Evolutionary conservation across 2,888 invertebrate genomes (phyloP), one percentile per base, ranked within the genome.

Genomic region (Sinopyrophorus schimmeli): DNA sequence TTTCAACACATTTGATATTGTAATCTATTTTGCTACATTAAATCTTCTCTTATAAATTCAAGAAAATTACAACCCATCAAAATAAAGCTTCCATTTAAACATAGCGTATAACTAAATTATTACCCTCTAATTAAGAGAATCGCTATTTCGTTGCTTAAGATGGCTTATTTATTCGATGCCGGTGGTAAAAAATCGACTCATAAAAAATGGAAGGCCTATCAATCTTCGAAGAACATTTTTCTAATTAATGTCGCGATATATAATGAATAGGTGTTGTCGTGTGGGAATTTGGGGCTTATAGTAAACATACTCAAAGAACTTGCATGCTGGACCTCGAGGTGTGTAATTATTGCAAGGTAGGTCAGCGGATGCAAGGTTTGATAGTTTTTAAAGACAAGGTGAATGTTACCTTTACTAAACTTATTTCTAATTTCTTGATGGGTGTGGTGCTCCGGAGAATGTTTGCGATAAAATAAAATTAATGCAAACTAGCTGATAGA

Each of bases 381-480:
- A 47, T 40, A 7, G 14, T 31, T 24, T 46, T 47, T 51, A 31
- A 28, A 27, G 17, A 31, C 26, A 26, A 43, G 37, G 35, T 27
- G 35, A 35, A 44, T 35, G 23, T 23, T 27, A 27, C 11, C 6
- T 5, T 23, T 24, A 27, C 32, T 43, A 52, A 44, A 48, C 42
- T 55, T 40, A 27, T 37, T 51, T 54, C 47, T 47, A 35, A 42
- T 40, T 46, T 50, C 55, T 54, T 42, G 47, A 31, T 54, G 56
- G 56, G 56, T 54, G 56, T 56, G 56, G 54, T 52, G 18, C 44
- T 38, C 21, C 11, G 46, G 41, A 55, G 54, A 55, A 55, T 54
- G 55, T 53, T 51, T 54, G 51, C 50, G 34, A 53, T 39, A 42
- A 49, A 53, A 53, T 42, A 42, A 54, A 52, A 52, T 35, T 52